Evolutionary conservation across 2,888 invertebrate species (phyloP).

Genomic region (Margaritifera margaritifera): DNA sequence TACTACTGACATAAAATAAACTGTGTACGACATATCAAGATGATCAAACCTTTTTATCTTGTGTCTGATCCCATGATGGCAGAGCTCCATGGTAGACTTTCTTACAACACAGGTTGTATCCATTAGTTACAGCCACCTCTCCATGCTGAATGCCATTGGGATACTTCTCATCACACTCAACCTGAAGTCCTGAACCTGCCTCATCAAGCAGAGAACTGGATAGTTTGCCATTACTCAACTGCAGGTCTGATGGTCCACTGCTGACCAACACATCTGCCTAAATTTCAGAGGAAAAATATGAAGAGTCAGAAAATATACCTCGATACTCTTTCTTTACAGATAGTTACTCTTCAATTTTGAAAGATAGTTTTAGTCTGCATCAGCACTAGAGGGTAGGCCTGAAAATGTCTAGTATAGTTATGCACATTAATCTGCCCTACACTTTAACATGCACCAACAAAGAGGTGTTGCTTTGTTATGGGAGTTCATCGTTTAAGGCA

Average conservation of each 20-base stretch:
- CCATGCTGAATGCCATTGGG: slow-evolving; percentile 23
- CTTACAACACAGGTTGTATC: slow-evolving; percentile 24
- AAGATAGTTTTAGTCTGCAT: too few relatives aligned
- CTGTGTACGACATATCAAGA: neutral
- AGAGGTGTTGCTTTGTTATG: too few relatives aligned
- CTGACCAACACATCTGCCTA: slow-evolving; percentile 37
- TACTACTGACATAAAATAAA: neutral
- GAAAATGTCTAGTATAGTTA: too few relatives aligned
- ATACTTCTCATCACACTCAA: slow-evolving; percentile 28
- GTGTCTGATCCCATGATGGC: slow-evolving; percentile 24
- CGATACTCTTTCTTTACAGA: too few relatives aligned
- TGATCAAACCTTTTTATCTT: slow-evolving; percentile 5
- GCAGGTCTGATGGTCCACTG: slow-evolving; percentile 10
- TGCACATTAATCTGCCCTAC: too few relatives aligned
- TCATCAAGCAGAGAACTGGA: slow-evolving; percentile 18
- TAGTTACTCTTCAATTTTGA: too few relatives aligned
- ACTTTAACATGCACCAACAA: too few relatives aligned
- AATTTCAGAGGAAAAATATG: neutral
- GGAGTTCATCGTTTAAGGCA: too few relatives aligned
- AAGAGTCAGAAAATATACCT: too few relatives aligned
- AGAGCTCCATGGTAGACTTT: slow-evolving; percentile 35
- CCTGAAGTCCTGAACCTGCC: slow-evolving; percentile 26
- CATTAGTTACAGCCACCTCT: slow-evolving; percentile 33
- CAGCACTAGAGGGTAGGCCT: too few relatives aligned
- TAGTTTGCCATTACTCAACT: slow-evolving; percentile 23